A percentile compares a stretch with the other conserved stretches of the same genome.
phyloP scores from a whole-genome alignment of 2,113 vertebrate species.

The Lepus americanus region DNA sequence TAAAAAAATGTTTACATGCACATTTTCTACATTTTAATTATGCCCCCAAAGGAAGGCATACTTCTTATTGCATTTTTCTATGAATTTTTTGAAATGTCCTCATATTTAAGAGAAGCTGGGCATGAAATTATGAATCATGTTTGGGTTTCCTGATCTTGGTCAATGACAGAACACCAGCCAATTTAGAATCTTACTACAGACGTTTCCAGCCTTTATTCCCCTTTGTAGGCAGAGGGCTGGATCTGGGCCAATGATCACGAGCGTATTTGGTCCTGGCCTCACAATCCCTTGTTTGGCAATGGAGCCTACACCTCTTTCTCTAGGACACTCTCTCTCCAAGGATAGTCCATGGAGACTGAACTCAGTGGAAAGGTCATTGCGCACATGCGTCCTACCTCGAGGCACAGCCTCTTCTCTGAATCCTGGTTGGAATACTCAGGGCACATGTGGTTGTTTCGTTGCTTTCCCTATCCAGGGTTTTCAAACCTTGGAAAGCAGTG shows the following conservation, averaged over 20 bases:
- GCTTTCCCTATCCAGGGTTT: not conserved
- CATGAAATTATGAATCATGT: not conserved
- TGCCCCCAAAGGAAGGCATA: too few relatives aligned
- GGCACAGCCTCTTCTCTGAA: not conserved
- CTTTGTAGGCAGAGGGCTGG: not conserved
- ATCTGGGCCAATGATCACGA: not conserved
- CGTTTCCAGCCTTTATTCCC: not conserved
- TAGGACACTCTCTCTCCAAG: not conserved
- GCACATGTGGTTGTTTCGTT: not conserved
- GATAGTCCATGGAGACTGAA: not conserved
- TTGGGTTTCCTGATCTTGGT: not conserved
- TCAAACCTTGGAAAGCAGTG: not conserved
- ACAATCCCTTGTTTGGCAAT: not conserved
- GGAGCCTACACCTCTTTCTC: not conserved
- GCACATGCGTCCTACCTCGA: not conserved
- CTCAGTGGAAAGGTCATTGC: not conserved
- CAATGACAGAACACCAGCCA: not conserved
- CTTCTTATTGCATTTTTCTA: too few relatives aligned
- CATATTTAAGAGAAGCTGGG: not conserved
- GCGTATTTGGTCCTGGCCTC: not conserved
- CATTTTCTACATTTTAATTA: too few relatives aligned
- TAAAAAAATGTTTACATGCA: too few relatives aligned
- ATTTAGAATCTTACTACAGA: not conserved
- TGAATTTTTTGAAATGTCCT: too few relatives aligned
- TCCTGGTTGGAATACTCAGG: not conserved